Base-by-base conservation (phyloP, 1,140 invertebrate genomes). In the Chironomus striatipennis region DNA sequence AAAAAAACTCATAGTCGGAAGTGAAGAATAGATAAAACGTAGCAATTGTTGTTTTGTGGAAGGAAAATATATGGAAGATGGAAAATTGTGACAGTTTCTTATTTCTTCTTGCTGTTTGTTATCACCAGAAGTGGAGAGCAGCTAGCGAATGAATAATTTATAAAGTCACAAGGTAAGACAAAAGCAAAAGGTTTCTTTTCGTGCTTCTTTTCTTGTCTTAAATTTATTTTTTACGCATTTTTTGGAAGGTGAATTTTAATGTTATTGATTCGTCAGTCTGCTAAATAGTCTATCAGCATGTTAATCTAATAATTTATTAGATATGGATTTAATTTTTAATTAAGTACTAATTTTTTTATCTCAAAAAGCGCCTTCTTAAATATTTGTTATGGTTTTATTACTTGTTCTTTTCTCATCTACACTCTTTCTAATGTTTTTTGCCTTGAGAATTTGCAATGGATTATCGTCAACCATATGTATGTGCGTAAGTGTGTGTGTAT, bases 111-210 rank as follows among this genome's bases (percentile, higher is more conserved):
- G n/a, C 47, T 57, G 47, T 57, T 57, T 57, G 47, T 57, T 12
- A n/a, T n/a, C n/a, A 57, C 4, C 47, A 57, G 15, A 34, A 34
- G 24, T 34, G 24, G 24, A 34, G 24, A 34, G 24, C 24, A 34
- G 24, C 24, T 34, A 34, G 24, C 1, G 5, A 57, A 57, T 57
- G 47, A 57, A 57, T 57, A 57, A 57, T 57, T 57, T 57, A 57
- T 57, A 57, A 57, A 57, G 47, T 57, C 47, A 57, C 47, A 57
- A 57, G n/a, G 47, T 47, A 57, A 57, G n/a, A 57, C 12, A 57
- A 57, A 57, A 57, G 47, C 24, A 34, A 34, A 34, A 34, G 24
- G 24, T 34, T 34, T 34, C 24, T 34, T 5, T 34, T 34, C n/a
- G 24, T 34, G 24, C 5, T 34, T 34, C 24, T 34, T 34, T 34